These are phyloP conservation scores for Dastarcus helophoroides DNA, from an alignment of 2,888 invertebrate genomes.

Conservation along the genomic window DNA sequence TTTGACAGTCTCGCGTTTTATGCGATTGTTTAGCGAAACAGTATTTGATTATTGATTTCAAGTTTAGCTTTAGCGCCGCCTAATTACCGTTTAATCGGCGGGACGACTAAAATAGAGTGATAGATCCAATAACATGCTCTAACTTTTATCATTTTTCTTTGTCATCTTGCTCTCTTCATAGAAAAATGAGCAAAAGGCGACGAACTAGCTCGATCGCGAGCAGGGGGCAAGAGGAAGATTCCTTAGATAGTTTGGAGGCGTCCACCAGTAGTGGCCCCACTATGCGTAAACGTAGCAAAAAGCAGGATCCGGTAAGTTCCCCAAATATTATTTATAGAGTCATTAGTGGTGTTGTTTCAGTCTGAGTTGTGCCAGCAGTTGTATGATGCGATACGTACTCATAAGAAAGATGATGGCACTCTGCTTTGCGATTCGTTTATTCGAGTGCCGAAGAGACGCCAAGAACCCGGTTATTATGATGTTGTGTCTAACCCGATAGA, in stretches of 20 bases:
- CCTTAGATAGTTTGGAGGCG: conserved; percentile 54
- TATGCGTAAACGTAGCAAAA: conserved; percentile 52
- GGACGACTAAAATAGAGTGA: too few relatives aligned
- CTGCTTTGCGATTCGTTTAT: conserved; percentile 90
- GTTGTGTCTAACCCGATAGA: conserved; percentile 93
- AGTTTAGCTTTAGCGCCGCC: too few relatives aligned
- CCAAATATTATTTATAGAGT: not conserved
- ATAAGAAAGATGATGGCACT: conserved; percentile 85
- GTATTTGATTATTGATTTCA: too few relatives aligned
- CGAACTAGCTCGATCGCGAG: conserved; percentile 76
- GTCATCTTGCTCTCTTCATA: too few relatives aligned
- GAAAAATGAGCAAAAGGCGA: conserved; percentile 74
- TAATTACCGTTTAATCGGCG: too few relatives aligned
- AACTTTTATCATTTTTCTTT: too few relatives aligned
- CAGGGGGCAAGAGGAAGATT: conserved; percentile 56
- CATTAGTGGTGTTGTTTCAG: conserved; percentile 36
- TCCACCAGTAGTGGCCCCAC: conserved; percentile 41
- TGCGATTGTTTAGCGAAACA: too few relatives aligned
- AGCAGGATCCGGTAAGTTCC: conserved; percentile 59
- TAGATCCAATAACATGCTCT: too few relatives aligned
- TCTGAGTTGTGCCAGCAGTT: conserved; percentile 82
- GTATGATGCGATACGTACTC: conserved; percentile 81
- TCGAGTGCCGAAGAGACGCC: conserved; percentile 85
- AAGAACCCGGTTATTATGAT: conserved; percentile 84
- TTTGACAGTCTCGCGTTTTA: too few relatives aligned